Percentiles rank a stretch among this genome's conserved stretches.
Conservation (phyloP, 1,140 invertebrate genomes). For the Temnothorax nylanderi region DNA sequence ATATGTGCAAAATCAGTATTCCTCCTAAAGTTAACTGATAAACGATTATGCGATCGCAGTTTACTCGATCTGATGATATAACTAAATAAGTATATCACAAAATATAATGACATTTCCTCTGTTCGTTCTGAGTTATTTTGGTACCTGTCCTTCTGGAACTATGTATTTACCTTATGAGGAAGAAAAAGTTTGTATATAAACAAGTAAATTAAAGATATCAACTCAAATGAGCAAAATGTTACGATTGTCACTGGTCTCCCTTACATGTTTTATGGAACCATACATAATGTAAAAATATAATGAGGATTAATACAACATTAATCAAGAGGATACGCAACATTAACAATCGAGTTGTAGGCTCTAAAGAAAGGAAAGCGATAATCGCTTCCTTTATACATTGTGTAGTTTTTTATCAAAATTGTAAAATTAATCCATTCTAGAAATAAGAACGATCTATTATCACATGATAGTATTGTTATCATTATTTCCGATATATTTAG, state of each 20-base stretch:
- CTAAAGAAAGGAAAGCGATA: background rate
- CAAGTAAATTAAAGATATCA: too few species aligned
- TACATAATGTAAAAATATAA: background rate
- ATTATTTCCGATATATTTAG: background rate
- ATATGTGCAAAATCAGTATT: background rate
- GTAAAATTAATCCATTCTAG: background rate
- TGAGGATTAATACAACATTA: background rate
- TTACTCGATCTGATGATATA: background rate
- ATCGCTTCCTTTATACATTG: background rate
- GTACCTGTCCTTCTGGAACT: background rate
- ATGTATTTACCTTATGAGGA: too few species aligned
- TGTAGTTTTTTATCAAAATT: background rate
- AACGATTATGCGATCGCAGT: background rate
- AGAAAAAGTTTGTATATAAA: too few species aligned
- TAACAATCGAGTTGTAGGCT: background rate
- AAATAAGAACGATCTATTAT: background rate
- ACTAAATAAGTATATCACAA: background rate
- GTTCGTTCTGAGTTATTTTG: background rate
- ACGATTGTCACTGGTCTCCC: too few species aligned
- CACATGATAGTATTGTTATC: background rate
- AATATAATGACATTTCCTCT: background rate
- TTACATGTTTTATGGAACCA: background rate
- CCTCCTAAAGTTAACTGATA: background rate
- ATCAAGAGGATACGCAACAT: background rate
- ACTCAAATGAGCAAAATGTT: too few species aligned